These are phyloP conservation scores for Camponotus vicinus DNA, from an alignment of 1,140 invertebrate species.

Conservation along the genomic window DNA sequence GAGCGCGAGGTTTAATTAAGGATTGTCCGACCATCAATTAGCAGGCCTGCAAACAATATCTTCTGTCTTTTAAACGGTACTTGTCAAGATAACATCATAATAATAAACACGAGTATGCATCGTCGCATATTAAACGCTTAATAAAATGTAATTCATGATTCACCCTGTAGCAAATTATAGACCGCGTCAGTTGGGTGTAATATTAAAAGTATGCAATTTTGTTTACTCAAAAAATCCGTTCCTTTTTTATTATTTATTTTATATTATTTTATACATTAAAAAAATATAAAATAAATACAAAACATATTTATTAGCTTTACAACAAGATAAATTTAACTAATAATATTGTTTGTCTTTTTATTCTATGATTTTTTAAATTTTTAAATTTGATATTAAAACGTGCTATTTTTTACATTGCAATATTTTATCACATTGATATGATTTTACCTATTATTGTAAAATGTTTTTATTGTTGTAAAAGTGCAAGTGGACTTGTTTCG, in stretches of 20 bases:
- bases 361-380: not conserved
- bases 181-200: not conserved
- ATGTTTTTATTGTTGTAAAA: not conserved
- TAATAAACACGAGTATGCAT: not conserved
- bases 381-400: not conserved
- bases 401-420: not conserved
- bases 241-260: too few relatives aligned
- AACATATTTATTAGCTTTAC: not conserved
- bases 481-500: not conserved
- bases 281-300: not conserved
- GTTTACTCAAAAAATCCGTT: not conserved
- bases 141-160: constrained; percentile 28
- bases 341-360: not conserved
- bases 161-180: not conserved
- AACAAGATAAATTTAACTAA: not conserved
- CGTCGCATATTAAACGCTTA: constrained; percentile 17
- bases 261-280: not conserved
- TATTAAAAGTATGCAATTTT: not conserved
- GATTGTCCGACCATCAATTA: constrained; percentile 1
- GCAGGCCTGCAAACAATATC: not conserved
- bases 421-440: not conserved
- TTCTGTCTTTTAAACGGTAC: constrained; percentile 12
- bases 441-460: not conserved
- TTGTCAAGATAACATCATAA: constrained; percentile 24
- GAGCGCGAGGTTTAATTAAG: not conserved